Evolutionary conservation across 2,797 vertebrate species (phyloP), one percentile per base, ranked within the genome.

Genomic region (Anguilla megastoma): DNA sequence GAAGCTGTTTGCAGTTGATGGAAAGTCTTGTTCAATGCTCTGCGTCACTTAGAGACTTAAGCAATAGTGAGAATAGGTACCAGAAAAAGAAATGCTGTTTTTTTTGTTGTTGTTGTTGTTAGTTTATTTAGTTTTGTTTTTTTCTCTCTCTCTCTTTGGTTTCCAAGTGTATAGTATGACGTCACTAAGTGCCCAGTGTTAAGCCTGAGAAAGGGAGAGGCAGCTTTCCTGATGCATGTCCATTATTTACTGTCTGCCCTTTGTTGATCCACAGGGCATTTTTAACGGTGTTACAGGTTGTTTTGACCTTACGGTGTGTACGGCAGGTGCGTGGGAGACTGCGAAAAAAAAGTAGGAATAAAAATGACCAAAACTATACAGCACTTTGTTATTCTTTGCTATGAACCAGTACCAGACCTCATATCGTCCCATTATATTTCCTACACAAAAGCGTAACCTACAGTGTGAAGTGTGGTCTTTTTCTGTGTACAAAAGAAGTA

Each of bases 121-220:
- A 12, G 50, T 30, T 74, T 74, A 3, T 14, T 74, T 16, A 1
- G 14, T 60, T 3, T 3, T 33, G 36, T 74, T 33, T 30, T 74
- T 74, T 3, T 12, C 36, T 16, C 36, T 14, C 2, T 36, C 27
- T 14, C 54, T 56, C 54, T 56, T 74, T 74, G 6, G 74, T 79
- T 79, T 79, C 4, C 74, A 79, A 45, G 36, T 79, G 74, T 79
- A 33, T 21, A 36, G 36, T 79, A 45, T 74, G 69, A 74, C 16
- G 74, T 79, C 74, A 79, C 74, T 45, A 79, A 79, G 74, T 79
- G 74, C 74, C 74, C 74, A 79, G 36, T 45, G 30, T 36, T 30
- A 36, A 74, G 33, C 45, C 12, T 18, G 74, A 16, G 74, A 79
- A 16, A 27, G 6, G 9, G 74, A 21, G 36, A 33, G 36, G 33